Evolutionary conservation across 2,888 invertebrate genomes (phyloP), one percentile per base, ranked within the genome.

Genomic region (Pseudeuparius sepicola): DNA sequence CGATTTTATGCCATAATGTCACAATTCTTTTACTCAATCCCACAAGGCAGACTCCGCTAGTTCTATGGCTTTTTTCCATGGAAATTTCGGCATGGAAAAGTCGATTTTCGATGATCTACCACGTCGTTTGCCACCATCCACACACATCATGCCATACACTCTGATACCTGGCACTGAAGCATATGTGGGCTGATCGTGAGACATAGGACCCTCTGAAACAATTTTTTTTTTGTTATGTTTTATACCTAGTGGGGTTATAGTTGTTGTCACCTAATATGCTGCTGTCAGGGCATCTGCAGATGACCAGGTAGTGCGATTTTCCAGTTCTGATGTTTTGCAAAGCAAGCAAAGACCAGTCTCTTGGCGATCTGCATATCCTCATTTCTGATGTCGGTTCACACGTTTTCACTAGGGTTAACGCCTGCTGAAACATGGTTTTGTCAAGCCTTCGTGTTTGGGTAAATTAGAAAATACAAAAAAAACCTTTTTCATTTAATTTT

Each of bases 61-160:
- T 58, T 81, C 77, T 52, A 71, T 68, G 39, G 80, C 78, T 64
- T 78, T 78, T 59, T 79, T 70, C 83, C 84, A 85, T 34, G 86
- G 86, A 57, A 86, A 83, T 11, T 75, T 72, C 11, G 78, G 78
- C 5, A 15, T 37, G 4, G 20, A 20, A n/a, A n/a, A n/a, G n/a
- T n/a, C n/a, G 6, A n/a, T 64, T 45, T 67, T 61, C 24, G 60
- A 57, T 42, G 61, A 59, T 43, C 64, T 56, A 44, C 67, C 54
- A 40, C 50, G 49, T 33, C 51, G 50, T 43, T 51, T 53, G 39
- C 53, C 58, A 47, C 67, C 67, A 47, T 67, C 67, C 0, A 86
- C 84, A 56, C 90, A 90, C 78, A 90, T 85, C 90, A 92, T 92
- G 26, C 90, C 92, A 55, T 87, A 92, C 0, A 92, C 90, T 45